phyloP scores from a whole-genome alignment of 2,797 vertebrate species.

The Rhincodon typus region DNA sequence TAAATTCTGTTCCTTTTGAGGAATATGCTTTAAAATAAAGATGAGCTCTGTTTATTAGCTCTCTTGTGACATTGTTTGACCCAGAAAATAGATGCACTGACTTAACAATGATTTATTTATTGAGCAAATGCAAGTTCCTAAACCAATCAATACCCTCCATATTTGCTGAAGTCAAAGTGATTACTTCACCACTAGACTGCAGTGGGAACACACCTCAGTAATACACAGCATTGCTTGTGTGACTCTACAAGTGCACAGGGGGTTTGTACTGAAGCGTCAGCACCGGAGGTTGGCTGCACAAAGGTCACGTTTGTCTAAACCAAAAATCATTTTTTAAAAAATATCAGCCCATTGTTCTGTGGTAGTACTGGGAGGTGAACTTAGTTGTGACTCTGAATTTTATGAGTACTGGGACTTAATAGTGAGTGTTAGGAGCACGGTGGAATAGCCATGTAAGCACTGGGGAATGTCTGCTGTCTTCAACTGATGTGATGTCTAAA shows the following conservation, averaged over 20 bases:
- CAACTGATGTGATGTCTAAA: not conserved
- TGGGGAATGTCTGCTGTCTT: not conserved
- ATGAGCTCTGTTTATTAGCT: too few relatives aligned
- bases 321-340: not conserved
- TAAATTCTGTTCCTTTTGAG: too few relatives aligned
- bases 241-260: too few relatives aligned
- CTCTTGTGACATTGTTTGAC: not conserved
- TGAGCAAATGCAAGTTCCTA: too few relatives aligned
- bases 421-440: not conserved
- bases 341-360: not conserved
- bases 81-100: not conserved
- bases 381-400: not conserved
- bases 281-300: too few relatives aligned
- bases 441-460: not conserved
- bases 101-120: not conserved
- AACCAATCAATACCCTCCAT: too few relatives aligned
- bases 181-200: too few relatives aligned
- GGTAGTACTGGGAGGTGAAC: not conserved
- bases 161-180: too few relatives aligned
- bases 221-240: too few relatives aligned
- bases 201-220: too few relatives aligned
- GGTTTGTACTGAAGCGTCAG: too few relatives aligned
- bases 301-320: not conserved
- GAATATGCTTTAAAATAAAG: not conserved
- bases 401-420: not conserved